phyloP scores from a whole-genome alignment of 2,113 vertebrate genomes.

The Eulacestoma nigropectus region DNA sequence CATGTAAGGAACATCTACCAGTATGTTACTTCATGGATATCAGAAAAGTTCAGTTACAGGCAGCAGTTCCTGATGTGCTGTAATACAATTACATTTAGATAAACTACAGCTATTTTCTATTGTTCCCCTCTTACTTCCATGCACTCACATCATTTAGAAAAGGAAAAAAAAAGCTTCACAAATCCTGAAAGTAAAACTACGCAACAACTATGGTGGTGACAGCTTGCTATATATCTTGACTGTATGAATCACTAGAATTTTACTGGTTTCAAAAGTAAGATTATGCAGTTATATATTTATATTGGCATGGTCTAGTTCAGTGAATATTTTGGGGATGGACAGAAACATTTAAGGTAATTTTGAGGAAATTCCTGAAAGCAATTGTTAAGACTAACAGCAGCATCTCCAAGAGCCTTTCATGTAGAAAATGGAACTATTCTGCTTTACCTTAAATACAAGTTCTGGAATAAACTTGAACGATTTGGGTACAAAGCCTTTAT shows the following conservation, averaged over 20 bases:
- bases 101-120: neutral
- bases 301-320: neutral
- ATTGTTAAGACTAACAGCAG: neutral
- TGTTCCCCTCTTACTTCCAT: neutral
- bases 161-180: neutral
- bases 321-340: neutral
- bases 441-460: constrained; percentile 35
- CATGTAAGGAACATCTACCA: neutral
- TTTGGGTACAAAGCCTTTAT: constrained; percentile 31
- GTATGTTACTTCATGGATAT: neutral
- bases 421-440: constrained; percentile 2
- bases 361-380: neutral
- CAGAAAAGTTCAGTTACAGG: neutral
- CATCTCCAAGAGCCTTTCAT: neutral
- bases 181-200: constrained; percentile 56
- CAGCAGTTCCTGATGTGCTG: neutral
- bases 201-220: neutral
- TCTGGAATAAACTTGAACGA: constrained; percentile 60
- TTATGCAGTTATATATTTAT: neutral
- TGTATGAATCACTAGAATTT: neutral
- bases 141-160: neutral
- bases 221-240: neutral
- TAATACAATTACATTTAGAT: neutral
- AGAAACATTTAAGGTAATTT: neutral
- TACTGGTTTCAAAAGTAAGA: neutral